These are phyloP conservation scores for Balaeniceps rex DNA, from an alignment of 2,113 vertebrate species.

Conservation along the genomic window DNA sequence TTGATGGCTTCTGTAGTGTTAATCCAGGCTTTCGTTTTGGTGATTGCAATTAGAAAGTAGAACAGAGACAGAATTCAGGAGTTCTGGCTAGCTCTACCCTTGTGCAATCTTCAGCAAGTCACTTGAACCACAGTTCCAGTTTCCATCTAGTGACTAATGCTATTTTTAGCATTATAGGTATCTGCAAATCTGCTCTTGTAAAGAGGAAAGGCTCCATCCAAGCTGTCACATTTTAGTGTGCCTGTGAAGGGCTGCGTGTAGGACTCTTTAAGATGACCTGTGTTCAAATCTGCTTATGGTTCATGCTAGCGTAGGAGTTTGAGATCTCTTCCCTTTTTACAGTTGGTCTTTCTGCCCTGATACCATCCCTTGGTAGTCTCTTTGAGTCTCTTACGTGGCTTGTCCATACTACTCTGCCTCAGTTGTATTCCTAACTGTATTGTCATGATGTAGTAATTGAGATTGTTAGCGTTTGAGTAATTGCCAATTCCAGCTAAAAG, in stretches of 20 bases:
- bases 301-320: background rate
- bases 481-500: conserved; percentile 7
- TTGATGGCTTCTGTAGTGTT: background rate
- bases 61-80: background rate
- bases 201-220: background rate
- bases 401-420: background rate
- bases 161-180: background rate
- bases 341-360: background rate
- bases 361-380: background rate
- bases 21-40: background rate
- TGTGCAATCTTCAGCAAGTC: background rate
- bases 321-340: background rate
- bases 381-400: background rate
- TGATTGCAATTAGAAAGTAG: background rate
- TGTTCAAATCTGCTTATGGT: background rate
- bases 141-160: background rate
- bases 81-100: background rate
- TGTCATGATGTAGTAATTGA: background rate
- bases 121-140: background rate
- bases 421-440: background rate
- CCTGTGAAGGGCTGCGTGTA: background rate
- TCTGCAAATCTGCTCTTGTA: background rate
- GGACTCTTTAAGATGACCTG: background rate
- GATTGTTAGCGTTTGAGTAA: background rate
- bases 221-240: background rate